Evolutionary conservation across 2,888 invertebrate genomes (phyloP).

Genomic region (Trachelus troglodyta): DNA sequence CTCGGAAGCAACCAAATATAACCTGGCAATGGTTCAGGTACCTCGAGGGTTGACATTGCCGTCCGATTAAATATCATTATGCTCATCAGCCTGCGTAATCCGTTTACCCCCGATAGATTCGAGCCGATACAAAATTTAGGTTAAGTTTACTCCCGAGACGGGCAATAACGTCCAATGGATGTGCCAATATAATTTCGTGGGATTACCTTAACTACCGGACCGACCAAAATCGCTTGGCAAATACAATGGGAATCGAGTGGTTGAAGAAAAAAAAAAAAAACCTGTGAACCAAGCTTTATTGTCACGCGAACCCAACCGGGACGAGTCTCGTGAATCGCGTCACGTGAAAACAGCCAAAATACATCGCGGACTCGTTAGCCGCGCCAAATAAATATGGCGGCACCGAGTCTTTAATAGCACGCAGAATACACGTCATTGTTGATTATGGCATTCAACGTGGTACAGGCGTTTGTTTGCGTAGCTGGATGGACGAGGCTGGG

Average conservation of each 20-base stretch:
- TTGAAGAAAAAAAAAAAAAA: too few relatives aligned
- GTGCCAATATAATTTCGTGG: neutral
- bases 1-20: neutral
- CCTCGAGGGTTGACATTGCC: neutral
- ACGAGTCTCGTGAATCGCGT: neutral
- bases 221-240: neutral
- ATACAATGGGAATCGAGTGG: neutral
- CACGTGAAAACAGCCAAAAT: neutral
- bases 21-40: neutral
- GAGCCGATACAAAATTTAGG: neutral
- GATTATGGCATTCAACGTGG: neutral
- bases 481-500: neutral
- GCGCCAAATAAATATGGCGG: neutral
- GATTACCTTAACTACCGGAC: neutral
- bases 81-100: neutral
- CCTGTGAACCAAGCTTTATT: too few relatives aligned
- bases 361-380: neutral
- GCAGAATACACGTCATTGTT: neutral
- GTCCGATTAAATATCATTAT: neutral
- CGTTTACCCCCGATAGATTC: neutral
- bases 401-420: neutral
- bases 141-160: neutral
- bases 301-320: neutral
- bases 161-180: neutral
- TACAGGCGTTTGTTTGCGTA: neutral